These are phyloP conservation scores for Andrena camellia DNA, from an alignment of 2,888 invertebrate species.

Conservation along the genomic window DNA sequence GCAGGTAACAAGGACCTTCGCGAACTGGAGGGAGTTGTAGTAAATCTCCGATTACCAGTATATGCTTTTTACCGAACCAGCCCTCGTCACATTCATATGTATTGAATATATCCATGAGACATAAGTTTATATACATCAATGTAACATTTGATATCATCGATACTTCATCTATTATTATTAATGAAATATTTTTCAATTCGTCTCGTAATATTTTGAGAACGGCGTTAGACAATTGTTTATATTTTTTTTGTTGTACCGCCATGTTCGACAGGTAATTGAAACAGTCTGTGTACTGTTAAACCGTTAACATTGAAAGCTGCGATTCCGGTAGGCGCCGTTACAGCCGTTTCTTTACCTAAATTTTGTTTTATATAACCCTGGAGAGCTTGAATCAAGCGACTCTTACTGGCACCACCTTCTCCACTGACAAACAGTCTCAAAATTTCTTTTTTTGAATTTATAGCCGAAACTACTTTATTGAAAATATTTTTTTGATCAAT, in stretches of 20 bases:
- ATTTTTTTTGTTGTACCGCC: neutral
- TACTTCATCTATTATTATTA: neutral
- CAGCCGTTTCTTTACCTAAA: neutral
- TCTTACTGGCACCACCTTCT: neutral
- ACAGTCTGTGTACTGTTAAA: neutral
- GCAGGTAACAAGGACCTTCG: neutral
- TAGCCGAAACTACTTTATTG: neutral
- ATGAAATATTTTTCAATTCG: no score
- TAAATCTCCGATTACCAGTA: neutral
- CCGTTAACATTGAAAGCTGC: neutral
- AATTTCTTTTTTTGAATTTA: neutral
- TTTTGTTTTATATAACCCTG: neutral
- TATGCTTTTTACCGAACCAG: neutral
- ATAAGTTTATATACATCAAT: neutral
- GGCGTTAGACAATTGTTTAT: neutral
- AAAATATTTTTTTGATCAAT: neutral
- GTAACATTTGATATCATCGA: neutral
- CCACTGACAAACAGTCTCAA: constrained; percentile 1
- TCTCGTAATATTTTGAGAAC: no score
- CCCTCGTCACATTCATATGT: neutral
- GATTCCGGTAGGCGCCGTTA: neutral
- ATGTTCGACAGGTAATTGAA: neutral
- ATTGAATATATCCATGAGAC: neutral
- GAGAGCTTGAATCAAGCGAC: neutral
- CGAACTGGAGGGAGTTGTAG: neutral